Evolutionary conservation across 2,888 invertebrate genomes (phyloP), one percentile per base, ranked within the genome.

Genomic region (Drosophila buzzatii): DNA sequence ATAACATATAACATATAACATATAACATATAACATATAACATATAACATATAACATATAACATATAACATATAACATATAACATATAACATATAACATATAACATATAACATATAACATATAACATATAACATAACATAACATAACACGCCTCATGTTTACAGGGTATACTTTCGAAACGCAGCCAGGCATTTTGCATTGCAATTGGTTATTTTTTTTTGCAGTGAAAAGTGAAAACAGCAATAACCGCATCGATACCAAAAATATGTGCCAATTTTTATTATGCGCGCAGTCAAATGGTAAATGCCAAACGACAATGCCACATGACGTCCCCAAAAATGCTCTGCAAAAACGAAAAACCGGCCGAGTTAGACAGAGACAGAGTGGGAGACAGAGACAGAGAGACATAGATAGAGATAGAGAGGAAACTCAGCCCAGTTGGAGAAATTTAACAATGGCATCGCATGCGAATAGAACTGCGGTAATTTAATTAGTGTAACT

Each of bases 241-340:
- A 72, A 71, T 73, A 73, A 79, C 70, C 79, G 69, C 82, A 81
- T 74, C 63, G 77, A 83, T 60, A 70, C 87, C 79, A 58, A 82
- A 87, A 85, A 87, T 85, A 87, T 85, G 84, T 79, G 82, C 81
- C 88, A 85, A 87, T 85, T 87, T 85, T 87, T 85, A 87, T 82
- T 87, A 79, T 85, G 79, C 71, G 70, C 65, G 68, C 85, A 85
- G 82, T 82, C 83, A 85, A 85, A 82, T 68, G 85, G 79, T 74
- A 85, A 85, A 87, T 87, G 88, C 79, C 85, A 76, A 84, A 81
- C 72, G 79, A 70, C 66, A 78, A 74, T 74, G 70, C 74, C 79
- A 64, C 74, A 78, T 78, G 76, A 58, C 66, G 70, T 62, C 31
- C 31, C 64, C 55, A 39, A 69, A 62, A 52, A 59, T 49, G 60